Evolutionary conservation across 2,113 vertebrate genomes (phyloP), one percentile per base, ranked within the genome.

Genomic region (Cryptomyrus ogoouensis): DNA sequence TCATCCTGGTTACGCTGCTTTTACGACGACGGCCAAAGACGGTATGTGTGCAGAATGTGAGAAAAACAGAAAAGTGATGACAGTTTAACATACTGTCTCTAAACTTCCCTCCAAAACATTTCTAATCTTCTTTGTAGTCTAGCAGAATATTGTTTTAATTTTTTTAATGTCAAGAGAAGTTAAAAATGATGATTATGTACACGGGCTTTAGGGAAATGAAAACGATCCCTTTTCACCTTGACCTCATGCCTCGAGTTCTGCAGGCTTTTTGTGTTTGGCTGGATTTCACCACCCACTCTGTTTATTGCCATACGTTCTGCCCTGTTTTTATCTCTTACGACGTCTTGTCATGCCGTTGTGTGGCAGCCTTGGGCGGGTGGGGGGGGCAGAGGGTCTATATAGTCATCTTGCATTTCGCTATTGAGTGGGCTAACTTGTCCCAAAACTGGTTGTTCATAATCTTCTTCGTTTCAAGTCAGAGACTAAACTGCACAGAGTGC

Each of bases 1-100:
- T 93, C 91, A 89, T 92, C 90, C 89, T 84, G 91, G 91, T 92
- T 91, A 92, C 91, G 92, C 90, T 91, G 91, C 89, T 91, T 56
- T 88, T 58, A 90, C 89, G 84, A 90, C 90, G 89, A 87, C 42
- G 87, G 87, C 44, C 24, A 84, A 84, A 84, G 13, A 7, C 49
- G 6, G 39, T 39, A 31, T 84, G 77, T 19, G 1, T 83, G 5
- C 27, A 39, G 74, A 27, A 47, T 56, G 9, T 42, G 49, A 2
- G 49, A 83, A 19, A 83, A 50, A 15, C 21, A 56, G 47, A 56
- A 15, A 39, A 21, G 13, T 21, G 62, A 24, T 46, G 8, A 27
- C 50, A 39, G 47, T 85, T n/a, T 10, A 7, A 46, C 39, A 15
- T 21, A 44, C 21, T 17, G 66, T 27, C 66, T 13, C n/a, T 39